Percentiles rank a stretch among this genome's conserved stretches.
Evolutionary conservation across 2,797 vertebrate species (phyloP).

Genomic region (Gila robusta): DNA sequence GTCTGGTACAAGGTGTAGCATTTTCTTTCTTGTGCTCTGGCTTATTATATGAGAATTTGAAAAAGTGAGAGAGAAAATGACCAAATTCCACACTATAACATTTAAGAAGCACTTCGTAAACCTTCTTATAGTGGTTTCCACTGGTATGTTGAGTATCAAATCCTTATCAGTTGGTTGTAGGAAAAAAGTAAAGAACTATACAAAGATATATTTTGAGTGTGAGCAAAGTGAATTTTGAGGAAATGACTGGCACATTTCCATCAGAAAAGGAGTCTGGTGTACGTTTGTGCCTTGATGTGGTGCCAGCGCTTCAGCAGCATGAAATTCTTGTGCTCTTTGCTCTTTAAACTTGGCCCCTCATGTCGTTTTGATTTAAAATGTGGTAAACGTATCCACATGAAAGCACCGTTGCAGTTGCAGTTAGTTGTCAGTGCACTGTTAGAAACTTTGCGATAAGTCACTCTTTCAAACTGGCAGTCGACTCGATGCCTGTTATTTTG

Average conservation of each 20-base stretch:
- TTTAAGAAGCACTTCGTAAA: neutral
- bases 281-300: slow-evolving; percentile 37
- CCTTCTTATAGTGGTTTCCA: neutral
- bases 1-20: slow-evolving; percentile 4
- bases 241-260: slow-evolving; percentile 41
- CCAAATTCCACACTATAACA: neutral
- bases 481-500: slow-evolving; percentile 29
- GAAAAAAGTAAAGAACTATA: neutral
- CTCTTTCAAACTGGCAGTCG: slow-evolving; percentile 18
- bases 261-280: slow-evolving; percentile 19
- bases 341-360: slow-evolving; percentile 47
- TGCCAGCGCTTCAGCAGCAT: slow-evolving; percentile 47
- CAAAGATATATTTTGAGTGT: slow-evolving; percentile 1
- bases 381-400: slow-evolving; percentile 53
- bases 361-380: slow-evolving; percentile 59
- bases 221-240: slow-evolving; percentile 27
- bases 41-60: slow-evolving; percentile 17
- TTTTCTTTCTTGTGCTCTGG: neutral
- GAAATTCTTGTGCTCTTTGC: slow-evolving; percentile 38
- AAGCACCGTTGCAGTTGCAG: slow-evolving; percentile 36
- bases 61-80: neutral
- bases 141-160: neutral
- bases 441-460: slow-evolving; percentile 42
- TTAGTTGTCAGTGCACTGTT: slow-evolving; percentile 43
- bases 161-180: slow-evolving; percentile 2